Percentiles rank a stretch among this genome's conserved stretches.
These are phyloP conservation scores for Indri indri DNA, from an alignment of 2,113 vertebrate genomes.

Conservation along the genomic window DNA sequence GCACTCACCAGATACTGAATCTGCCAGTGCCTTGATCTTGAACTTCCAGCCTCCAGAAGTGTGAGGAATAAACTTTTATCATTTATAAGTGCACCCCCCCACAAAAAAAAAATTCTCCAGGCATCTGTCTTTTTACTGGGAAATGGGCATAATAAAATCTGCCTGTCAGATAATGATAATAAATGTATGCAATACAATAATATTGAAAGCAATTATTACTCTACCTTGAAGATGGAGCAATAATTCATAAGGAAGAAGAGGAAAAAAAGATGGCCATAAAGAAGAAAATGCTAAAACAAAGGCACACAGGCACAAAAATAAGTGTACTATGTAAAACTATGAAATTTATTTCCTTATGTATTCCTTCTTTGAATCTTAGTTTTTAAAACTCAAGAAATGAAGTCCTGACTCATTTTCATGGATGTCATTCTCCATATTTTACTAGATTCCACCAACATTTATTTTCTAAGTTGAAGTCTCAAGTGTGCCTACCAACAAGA, in stretches of 20 bases:
- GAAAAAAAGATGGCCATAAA: neutral
- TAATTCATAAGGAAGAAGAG: neutral
- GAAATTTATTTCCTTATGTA: neutral
- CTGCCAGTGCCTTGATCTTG: no score
- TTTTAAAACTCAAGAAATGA: constrained; percentile 4
- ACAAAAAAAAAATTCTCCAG: neutral
- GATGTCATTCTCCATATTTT: neutral
- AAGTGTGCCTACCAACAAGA: neutral
- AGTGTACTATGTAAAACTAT: neutral
- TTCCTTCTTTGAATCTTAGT: neutral
- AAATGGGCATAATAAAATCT: neutral
- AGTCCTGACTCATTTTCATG: neutral
- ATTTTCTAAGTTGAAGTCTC: neutral
- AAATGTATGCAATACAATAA: neutral
- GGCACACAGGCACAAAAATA: neutral
- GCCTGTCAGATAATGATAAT: neutral
- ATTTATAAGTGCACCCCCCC: no score
- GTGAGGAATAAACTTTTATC: no score
- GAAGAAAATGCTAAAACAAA: neutral
- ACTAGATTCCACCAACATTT: neutral
- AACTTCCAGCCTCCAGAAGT: no score
- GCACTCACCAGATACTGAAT: no score
- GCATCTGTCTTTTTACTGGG: neutral
- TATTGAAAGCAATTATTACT: neutral
- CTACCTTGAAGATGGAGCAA: neutral